Conservation (phyloP, 1,140 invertebrate genomes). For the Centruroides sculpturatus region DNA sequence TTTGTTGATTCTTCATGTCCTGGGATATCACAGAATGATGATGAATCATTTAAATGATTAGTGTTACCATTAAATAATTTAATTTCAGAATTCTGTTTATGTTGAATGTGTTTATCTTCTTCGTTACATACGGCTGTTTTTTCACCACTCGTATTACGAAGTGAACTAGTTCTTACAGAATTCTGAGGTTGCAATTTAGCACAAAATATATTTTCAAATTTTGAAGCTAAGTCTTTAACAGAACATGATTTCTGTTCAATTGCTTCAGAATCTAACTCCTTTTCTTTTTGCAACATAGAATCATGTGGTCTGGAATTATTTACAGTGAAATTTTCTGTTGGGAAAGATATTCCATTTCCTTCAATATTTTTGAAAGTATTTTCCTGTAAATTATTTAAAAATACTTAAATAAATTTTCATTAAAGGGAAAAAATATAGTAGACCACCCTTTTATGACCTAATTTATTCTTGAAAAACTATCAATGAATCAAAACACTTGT, state of each 20-base stretch:
- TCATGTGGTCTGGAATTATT: background rate
- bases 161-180: background rate
- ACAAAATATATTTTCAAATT: conserved; percentile 50
- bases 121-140: background rate
- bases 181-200: background rate
- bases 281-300: background rate
- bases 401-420: too few species aligned
- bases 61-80: too few species aligned
- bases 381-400: too few species aligned
- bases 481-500: too few species aligned
- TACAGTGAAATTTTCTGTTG: background rate
- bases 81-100: background rate
- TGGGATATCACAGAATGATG: background rate
- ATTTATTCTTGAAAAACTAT: too few species aligned
- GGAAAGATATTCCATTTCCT: too few species aligned
- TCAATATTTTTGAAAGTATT: too few species aligned
- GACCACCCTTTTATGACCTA: too few species aligned
- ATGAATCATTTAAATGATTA: too few species aligned
- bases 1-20: background rate
- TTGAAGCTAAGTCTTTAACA: conserved; percentile 63
- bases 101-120: background rate
- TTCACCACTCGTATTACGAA: background rate
- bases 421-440: too few species aligned
- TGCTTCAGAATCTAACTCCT: background rate
- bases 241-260: conserved; percentile 22